Conservation (phyloP, 2,113 vertebrate genomes). For the Sinocyclocheilus grahami region DNA sequence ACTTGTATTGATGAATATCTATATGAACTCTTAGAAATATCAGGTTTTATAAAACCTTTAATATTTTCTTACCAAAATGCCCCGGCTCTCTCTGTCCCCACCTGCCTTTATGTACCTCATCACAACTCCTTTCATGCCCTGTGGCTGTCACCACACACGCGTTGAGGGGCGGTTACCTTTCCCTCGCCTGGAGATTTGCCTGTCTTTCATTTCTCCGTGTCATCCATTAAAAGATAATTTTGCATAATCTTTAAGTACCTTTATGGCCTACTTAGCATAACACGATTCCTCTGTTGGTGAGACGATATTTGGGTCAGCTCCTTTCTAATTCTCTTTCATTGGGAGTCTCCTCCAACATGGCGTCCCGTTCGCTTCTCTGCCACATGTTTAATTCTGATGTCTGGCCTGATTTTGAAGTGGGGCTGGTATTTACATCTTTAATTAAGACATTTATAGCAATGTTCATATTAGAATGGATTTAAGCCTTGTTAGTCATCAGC, state of each 20-base stretch:
- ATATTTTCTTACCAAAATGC: not conserved
- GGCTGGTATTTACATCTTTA: constrained; percentile 79
- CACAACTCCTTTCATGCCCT: constrained; percentile 28
- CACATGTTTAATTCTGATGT: constrained; percentile 81
- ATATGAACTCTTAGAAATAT: not conserved
- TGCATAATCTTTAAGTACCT: constrained; percentile 79
- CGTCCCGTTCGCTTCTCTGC: constrained; percentile 61
- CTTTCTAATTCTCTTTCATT: constrained; percentile 84
- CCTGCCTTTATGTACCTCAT: constrained; percentile 18
- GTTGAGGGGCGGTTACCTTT: constrained; percentile 40
- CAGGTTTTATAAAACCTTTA: constrained; percentile 1
- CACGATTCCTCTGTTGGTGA: constrained; percentile 77
- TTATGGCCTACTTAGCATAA: constrained; percentile 82
- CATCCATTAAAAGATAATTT: constrained; percentile 72
- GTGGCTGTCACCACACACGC: constrained; percentile 29
- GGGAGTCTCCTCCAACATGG: constrained; percentile 72
- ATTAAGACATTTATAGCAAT: constrained; percentile 67
- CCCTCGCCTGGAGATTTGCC: constrained; percentile 54
- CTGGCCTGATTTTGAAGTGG: constrained; percentile 76
- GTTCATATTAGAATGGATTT: constrained; percentile 50
- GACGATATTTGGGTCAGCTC: constrained; percentile 83
- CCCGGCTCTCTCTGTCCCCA: constrained; percentile 10
- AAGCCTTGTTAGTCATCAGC: constrained; percentile 43
- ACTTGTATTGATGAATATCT: not conserved
- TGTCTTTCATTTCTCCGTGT: constrained; percentile 54